Evolutionary conservation across 2,888 invertebrate species (phyloP), one percentile per base, ranked within the genome.

Genomic region (Bellardia pandia): DNA sequence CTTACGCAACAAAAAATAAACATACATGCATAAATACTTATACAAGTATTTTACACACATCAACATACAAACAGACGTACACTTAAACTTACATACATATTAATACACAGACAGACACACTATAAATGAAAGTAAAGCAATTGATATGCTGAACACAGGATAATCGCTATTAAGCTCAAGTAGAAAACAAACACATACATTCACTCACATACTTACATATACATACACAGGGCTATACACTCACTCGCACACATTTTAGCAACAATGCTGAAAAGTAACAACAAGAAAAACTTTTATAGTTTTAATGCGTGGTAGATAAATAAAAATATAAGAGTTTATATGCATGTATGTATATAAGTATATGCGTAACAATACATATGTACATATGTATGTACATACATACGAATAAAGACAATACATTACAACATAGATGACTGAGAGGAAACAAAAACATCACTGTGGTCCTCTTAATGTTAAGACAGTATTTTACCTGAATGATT

Each of bases 131-230:
- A 83, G 83, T 71, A 71, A 60, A 79, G 83, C 83, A 86, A 86
- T 86, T 86, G 86, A 86, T 86, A 86, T 86, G 86, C 86, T 84
- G 83, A 86, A 84, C 80, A 86, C 66, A 84, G 79, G 83, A 86
- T 86, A 86, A 86, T 84, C 86, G 83, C 80, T 84, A 80, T 84
- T 84, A 86, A 86, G 83, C 86, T 79, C 83, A 80, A 72, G 76
- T 68, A 72, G 69, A 83, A 84, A 75, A 80, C 56, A 81, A 72
- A 77, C 58, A 69, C 62, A 62, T 7, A 13, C 74, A 60, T 60
- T 42, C 48, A 75, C 33, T 77, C n/a, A 16, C 30, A 76, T 40
- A 45, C 13, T 42, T 30, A n/a, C 30, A 60, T 11, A 74, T 45
- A 71, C 62, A 2, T 3, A 37, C 1, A 37, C 37, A 37, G 5